A percentile compares a stretch with the other conserved stretches of the same genome.
These are phyloP conservation scores for Melanocharis versteri DNA, from an alignment of 2,113 vertebrate species.

Conservation along the genomic window DNA sequence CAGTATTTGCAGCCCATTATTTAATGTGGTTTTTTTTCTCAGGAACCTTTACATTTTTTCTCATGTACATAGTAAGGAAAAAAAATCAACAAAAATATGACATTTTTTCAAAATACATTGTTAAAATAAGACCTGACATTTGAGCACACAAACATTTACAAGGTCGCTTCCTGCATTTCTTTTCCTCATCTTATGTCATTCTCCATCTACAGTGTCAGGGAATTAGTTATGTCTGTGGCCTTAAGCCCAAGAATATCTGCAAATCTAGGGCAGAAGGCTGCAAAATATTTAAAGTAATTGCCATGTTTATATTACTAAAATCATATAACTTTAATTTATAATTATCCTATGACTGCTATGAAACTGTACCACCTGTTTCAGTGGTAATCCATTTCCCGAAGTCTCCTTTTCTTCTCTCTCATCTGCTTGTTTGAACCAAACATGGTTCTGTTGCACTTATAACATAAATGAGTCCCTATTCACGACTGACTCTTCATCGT, in stretches of 20 bases:
- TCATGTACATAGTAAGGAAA: neutral
- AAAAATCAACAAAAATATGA: neutral
- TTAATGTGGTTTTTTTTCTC: rapidly evolving
- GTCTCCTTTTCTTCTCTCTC: neutral
- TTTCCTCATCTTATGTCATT: neutral
- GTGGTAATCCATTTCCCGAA: neutral
- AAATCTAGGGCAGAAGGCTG: neutral
- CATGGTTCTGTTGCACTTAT: neutral
- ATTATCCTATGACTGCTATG: neutral
- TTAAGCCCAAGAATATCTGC: neutral
- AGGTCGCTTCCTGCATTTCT: neutral
- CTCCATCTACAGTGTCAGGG: neutral
- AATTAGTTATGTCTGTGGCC: neutral
- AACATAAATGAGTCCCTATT: neutral
- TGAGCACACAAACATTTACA: neutral
- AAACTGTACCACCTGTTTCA: neutral
- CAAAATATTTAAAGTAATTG: neutral
- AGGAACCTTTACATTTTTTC: neutral
- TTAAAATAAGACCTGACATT: neutral
- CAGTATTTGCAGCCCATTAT: neutral
- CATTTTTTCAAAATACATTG: neutral
- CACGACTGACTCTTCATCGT: neutral
- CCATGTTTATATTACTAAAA: neutral
- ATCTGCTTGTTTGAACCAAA: neutral
- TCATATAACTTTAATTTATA: neutral